Evolutionary conservation across 23 tunicate species (phyloP), one percentile per base, ranked within the genome.

Genomic region (Oikopleura dioica): DNA sequence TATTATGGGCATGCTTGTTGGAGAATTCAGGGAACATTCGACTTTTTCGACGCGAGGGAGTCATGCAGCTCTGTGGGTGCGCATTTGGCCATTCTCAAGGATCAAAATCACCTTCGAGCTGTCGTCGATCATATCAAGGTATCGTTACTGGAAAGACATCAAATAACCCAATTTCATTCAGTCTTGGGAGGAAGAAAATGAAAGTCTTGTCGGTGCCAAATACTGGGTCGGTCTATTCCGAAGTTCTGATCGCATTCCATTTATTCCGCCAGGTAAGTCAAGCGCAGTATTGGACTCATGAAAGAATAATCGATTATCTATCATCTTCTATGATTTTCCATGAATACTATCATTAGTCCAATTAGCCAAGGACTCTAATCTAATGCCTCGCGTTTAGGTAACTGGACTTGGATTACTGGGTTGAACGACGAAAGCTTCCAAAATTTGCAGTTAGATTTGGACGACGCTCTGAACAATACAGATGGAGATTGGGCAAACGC

Each of bases 1-100:
- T 63, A 63, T 63, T 28, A 63, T 63, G 33, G 72, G 16, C 72
- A 63, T 63, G 72, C 72, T 63, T 63, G 72, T 31, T 63, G 72
- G 72, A 24, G 72, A 21, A 63, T 63, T 63, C 26, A 63, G 30
- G 72, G 72, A 63, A 23, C 4, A 28, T 63, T 63, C 5, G 72
- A 63, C 26, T 63, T 12, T 63, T 63, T 2, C 5, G 72, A 63
- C 26, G 72, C 72, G 4, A 31, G 16, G 30, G 33, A 63, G 5
- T 23, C 72, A 2, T 63, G 72, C 33, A 63, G 26, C 16, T 23
- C 72, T 23, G 72, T 63, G 33, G 72, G 72, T 2, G 72, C 72
- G 4, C 4, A 23, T 24, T 63, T 63, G 26, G 72, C 72, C 30
- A 12, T 31, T 31, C 30, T 63, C 26, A 4, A 23, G 26, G 72